These are phyloP conservation scores for Progne subis DNA, from an alignment of 2,113 vertebrate species.

Conservation along the genomic window DNA sequence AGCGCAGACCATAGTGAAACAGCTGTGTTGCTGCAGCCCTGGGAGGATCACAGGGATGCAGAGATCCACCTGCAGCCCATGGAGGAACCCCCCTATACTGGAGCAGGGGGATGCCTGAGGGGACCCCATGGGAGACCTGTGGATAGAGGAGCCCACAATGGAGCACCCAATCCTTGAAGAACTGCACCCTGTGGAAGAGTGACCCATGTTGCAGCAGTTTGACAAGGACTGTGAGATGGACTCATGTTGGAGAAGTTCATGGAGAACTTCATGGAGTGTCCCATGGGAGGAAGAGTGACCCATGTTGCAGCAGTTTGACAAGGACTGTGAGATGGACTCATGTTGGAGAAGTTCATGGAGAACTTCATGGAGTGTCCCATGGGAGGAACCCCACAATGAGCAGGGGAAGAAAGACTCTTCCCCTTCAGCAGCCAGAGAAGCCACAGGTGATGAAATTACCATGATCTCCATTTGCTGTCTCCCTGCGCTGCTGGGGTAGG, in stretches of 20 bases:
- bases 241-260: accelerated
- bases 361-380: too few relatives aligned
- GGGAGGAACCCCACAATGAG: accelerated
- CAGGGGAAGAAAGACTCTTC: neutral
- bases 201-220: neutral
- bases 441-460: neutral
- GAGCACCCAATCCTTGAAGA: neutral
- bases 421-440: neutral
- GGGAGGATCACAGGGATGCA: neutral
- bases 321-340: neutral
- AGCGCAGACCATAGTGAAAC: neutral
- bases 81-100: neutral
- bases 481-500: accelerated
- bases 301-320: neutral
- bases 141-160: neutral
- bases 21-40: neutral
- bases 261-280: too few relatives aligned
- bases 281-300: neutral
- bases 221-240: neutral
- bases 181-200: neutral
- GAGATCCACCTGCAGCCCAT: neutral
- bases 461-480: neutral
- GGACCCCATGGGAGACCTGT: neutral
- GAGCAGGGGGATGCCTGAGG: neutral
- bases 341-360: accelerated